A percentile compares a stretch with the other conserved stretches of the same genome.
phyloP scores from a whole-genome alignment of 1,140 invertebrate genomes.

The Lasioglossum baleicum region DNA sequence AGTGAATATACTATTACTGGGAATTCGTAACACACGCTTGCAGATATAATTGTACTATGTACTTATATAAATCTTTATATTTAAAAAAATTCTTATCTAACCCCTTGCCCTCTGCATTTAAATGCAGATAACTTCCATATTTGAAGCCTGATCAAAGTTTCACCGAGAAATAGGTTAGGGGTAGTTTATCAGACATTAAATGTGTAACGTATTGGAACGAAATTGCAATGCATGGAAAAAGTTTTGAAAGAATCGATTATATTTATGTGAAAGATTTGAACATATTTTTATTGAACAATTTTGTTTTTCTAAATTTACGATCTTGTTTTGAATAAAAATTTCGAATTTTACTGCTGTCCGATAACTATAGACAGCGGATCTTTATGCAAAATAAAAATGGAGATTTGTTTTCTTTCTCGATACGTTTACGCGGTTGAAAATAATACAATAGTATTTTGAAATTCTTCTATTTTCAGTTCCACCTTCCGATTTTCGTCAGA shows the following conservation, averaged over 20 bases:
- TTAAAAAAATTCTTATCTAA: slow-evolving; percentile 63
- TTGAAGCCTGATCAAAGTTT: slow-evolving; percentile 60
- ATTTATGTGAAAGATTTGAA: not conserved
- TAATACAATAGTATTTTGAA: no score
- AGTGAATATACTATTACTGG: not conserved
- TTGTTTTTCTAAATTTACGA: not conserved
- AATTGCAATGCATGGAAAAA: not conserved
- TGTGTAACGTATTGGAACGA: slow-evolving; percentile 2
- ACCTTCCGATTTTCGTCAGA: no score
- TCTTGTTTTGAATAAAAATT: not conserved
- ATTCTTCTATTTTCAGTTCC: no score
- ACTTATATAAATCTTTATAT: slow-evolving; percentile 26
- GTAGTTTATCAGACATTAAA: slow-evolving; percentile 28
- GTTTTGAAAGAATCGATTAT: not conserved
- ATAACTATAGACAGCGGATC: not conserved
- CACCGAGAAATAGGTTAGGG: slow-evolving; percentile 59
- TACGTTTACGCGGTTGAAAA: no score
- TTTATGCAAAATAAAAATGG: not conserved
- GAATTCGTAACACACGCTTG: not conserved
- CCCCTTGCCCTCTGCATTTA: slow-evolving; percentile 60
- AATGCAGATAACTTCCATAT: slow-evolving; percentile 55
- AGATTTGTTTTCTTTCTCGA: no score
- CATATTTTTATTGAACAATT: not conserved
- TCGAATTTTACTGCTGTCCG: not conserved
- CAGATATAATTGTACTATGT: not conserved